Evolutionary conservation across 2,113 vertebrate genomes (phyloP), one percentile per base, ranked within the genome.

Genomic region (Halcyon senegalensis): DNA sequence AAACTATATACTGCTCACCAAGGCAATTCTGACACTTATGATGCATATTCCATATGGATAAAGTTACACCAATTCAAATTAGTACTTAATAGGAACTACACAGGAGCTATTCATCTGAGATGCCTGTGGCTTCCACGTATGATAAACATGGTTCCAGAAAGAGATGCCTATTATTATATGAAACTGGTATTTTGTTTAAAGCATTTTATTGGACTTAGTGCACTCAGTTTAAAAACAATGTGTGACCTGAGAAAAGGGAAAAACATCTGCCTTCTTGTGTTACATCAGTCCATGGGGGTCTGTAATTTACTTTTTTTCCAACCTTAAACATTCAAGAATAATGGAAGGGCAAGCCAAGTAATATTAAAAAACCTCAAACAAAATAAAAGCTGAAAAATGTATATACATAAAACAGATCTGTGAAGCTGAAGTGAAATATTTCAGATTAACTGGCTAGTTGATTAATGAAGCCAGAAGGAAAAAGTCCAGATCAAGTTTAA

Each of bases 371-470:
- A 87, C 86, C 96, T 87, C 86, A 93, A 95, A 95, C 88, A 95
- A 97, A 98, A 97, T 97, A 97, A 98, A 98, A 97, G 91, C 84
- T 96, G 91, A 94, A 97, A 97, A 97, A 97, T 96, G 92, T 95
- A 92, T 97, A 95, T 98, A 98, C 97, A 97, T 97, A 98, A 98
- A 97, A 96, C 98, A 98, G 97, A 96, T 92, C 94, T 92, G 64
- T 82, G 90, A 97, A 96, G 86, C 76, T 78, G 94, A 97, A 89
- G 50, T 92, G 90, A 97, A 98, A 96, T 96, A 97, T 96, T 97
- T 97, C 95, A 33, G 79, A 96, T 97, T 97, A 97, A 97, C 96
- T 87, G 94, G 95, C 90, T 92, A 80, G 90, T 89, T 97, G 97
- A 98, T 97, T 97, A 97, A 98, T 94, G 97, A 97, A 96, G 97